Percentiles rank a stretch among this genome's conserved stretches.
Evolutionary conservation across 2,113 vertebrate species (phyloP).

Genomic region (Onychostruthus taczanowskii): DNA sequence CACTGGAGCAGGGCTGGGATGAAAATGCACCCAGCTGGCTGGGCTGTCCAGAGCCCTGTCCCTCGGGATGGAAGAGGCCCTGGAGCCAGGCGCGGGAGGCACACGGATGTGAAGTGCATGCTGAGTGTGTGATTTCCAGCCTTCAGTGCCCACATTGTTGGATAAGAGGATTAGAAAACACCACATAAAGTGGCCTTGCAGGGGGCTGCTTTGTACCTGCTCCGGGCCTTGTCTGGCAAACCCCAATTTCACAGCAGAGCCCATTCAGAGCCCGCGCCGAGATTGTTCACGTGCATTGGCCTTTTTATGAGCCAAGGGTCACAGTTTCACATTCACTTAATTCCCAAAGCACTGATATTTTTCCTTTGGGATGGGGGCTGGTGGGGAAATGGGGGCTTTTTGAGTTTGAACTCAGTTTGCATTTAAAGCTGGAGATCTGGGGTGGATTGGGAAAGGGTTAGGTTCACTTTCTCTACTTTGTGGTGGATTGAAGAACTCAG

Average conservation of each 20-base stretch:
- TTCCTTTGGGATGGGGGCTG: not conserved
- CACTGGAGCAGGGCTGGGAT: not conserved
- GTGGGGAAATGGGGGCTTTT: not conserved
- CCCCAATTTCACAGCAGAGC: conserved; percentile 13
- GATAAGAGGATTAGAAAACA: conserved; percentile 65
- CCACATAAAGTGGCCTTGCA: conserved; percentile 42
- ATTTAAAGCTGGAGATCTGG: not conserved
- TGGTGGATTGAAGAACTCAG: not conserved
- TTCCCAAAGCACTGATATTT: conserved; percentile 48
- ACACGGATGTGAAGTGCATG: conserved; percentile 4
- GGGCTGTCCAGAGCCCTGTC: not conserved
- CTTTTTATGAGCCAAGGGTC: conserved; percentile 59
- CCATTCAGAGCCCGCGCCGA: not conserved
- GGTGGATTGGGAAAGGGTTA: not conserved
- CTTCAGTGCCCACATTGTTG: conserved; percentile 50
- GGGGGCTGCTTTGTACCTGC: conserved; percentile 66
- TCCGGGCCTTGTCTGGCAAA: conserved; percentile 45
- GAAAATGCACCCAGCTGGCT: not conserved
- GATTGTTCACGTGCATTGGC: conserved; percentile 72
- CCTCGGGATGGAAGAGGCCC: not conserved
- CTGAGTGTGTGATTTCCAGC: conserved; percentile 56
- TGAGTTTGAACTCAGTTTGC: not conserved
- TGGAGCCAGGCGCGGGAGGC: not conserved
- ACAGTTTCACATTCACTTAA: conserved; percentile 61
- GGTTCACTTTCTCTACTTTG: not conserved